These are phyloP conservation scores for Bathynomus jamesi DNA, from an alignment of 1,140 invertebrate species.

Conservation along the genomic window DNA sequence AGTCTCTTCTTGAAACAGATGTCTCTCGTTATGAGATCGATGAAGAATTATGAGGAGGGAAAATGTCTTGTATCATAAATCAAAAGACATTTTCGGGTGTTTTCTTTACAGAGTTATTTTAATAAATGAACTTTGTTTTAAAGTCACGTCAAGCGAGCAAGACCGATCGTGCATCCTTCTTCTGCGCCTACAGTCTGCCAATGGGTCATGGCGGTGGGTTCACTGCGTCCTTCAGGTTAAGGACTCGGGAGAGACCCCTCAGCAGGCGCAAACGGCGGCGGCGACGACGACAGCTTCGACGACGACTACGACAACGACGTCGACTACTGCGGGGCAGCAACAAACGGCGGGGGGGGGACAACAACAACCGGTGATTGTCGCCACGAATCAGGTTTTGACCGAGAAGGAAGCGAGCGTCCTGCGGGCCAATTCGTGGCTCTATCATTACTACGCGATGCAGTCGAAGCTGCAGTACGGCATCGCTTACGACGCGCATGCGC, in stretches of 20 bases:
- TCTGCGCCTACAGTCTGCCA: slow-evolving; percentile 72
- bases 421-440: slow-evolving; percentile 82
- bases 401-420: slow-evolving; percentile 84
- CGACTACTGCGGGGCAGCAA: neutral
- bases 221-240: slow-evolving; percentile 89
- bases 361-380: slow-evolving; percentile 81
- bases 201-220: slow-evolving; percentile 84
- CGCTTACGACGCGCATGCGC: slow-evolving; percentile 49
- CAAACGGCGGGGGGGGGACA: neutral
- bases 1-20: too few relatives aligned
- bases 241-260: slow-evolving; percentile 58
- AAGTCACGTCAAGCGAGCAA: slow-evolving; percentile 90
- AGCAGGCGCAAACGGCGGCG: neutral
- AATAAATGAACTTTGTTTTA: slow-evolving; percentile 21
- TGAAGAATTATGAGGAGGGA: too few relatives aligned
- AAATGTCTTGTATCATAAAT: too few relatives aligned
- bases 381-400: slow-evolving; percentile 88
- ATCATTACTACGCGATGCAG: slow-evolving; percentile 87
- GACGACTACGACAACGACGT: neutral
- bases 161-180: slow-evolving; percentile 91
- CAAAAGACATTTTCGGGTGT: too few relatives aligned
- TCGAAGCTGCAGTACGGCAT: slow-evolving; percentile 85
- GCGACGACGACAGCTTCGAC: neutral
- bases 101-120: too few relatives aligned
- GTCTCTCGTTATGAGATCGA: too few relatives aligned